Evolutionary conservation across 2,797 vertebrate genomes (phyloP).

Genomic region (Takifugu ocellatus): DNA sequence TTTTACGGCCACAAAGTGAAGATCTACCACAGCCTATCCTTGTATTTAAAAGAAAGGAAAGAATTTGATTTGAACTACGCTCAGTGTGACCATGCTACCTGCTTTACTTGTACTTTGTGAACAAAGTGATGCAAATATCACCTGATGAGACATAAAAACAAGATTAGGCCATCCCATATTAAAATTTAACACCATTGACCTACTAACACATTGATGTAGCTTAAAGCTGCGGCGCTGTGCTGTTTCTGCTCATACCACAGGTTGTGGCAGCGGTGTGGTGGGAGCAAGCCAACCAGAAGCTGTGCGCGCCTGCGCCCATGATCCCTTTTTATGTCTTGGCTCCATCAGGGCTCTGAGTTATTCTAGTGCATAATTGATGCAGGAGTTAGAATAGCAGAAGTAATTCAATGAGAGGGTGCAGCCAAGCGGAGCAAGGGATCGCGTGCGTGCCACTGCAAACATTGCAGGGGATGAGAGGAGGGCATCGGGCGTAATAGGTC

Average conservation of each 20-base stretch:
- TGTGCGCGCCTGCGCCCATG: slow-evolving; percentile 83
- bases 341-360: slow-evolving; percentile 88
- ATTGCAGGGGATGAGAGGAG: slow-evolving; percentile 77
- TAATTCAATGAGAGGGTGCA: slow-evolving; percentile 89
- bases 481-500: slow-evolving; percentile 72
- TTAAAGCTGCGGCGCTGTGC: neutral
- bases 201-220: slow-evolving; percentile 21
- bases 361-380: slow-evolving; percentile 99
- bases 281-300: slow-evolving; percentile 77
- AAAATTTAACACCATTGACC: slow-evolving; percentile 17
- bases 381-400: slow-evolving; percentile 99
- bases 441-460: slow-evolving; percentile 76
- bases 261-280: slow-evolving; percentile 56
- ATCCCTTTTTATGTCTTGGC: slow-evolving; percentile 89
- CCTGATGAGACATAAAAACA: neutral
- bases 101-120: too few species aligned
- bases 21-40: too few species aligned
- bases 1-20: neutral
- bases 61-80: too few species aligned
- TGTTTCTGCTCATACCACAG: slow-evolving; percentile 67
- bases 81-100: too few species aligned
- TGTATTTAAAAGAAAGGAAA: too few species aligned
- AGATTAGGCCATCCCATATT: neutral
- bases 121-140: neutral
- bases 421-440: slow-evolving; percentile 73